These are phyloP conservation scores for Jordanella pulchra DNA, from an alignment of 2,797 vertebrate genomes.

Conservation along the genomic window DNA sequence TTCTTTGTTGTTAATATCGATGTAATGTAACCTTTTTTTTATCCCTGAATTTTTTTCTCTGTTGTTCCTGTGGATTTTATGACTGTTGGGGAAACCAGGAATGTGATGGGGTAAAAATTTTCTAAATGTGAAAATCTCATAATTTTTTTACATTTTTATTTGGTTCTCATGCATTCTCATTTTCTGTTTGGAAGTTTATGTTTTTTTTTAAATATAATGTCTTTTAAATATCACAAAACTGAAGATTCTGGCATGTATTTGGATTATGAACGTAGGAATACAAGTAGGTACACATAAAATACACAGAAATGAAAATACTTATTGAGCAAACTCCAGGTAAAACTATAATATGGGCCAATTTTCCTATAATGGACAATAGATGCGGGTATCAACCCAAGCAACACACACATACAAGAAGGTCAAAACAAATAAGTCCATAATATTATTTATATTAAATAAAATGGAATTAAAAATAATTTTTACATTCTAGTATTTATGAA, in stretches of 20 bases:
- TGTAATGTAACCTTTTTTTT: slow-evolving; percentile 77
- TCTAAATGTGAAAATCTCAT: slow-evolving; percentile 52
- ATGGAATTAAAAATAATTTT: too few relatives aligned
- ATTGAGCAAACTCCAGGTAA: not conserved
- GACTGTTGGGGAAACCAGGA: slow-evolving; percentile 84
- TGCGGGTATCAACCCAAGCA: too few relatives aligned
- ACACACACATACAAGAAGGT: too few relatives aligned
- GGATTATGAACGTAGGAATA: not conserved
- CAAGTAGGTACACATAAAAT: too few relatives aligned
- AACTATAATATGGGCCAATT: not conserved
- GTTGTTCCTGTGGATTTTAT: slow-evolving; percentile 85
- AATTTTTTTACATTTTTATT: slow-evolving; percentile 24
- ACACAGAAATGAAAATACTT: too few relatives aligned
- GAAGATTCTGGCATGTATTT: slow-evolving; percentile 13
- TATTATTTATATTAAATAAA: too few relatives aligned
- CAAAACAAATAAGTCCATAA: too few relatives aligned
- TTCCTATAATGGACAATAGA: too few relatives aligned
- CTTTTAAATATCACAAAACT: slow-evolving; percentile 15
- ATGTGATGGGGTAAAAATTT: slow-evolving; percentile 85
- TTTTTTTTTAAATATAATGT: not conserved
- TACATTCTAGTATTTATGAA: too few relatives aligned
- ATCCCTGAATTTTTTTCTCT: slow-evolving; percentile 78
- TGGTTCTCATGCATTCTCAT: slow-evolving; percentile 24
- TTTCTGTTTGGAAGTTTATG: not conserved
- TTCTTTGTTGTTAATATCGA: slow-evolving; percentile 76